Percentiles rank a stretch among this genome's conserved stretches.
Conservation (phyloP, 2,888 invertebrate species). For the Drosophila nigricruria region DNA sequence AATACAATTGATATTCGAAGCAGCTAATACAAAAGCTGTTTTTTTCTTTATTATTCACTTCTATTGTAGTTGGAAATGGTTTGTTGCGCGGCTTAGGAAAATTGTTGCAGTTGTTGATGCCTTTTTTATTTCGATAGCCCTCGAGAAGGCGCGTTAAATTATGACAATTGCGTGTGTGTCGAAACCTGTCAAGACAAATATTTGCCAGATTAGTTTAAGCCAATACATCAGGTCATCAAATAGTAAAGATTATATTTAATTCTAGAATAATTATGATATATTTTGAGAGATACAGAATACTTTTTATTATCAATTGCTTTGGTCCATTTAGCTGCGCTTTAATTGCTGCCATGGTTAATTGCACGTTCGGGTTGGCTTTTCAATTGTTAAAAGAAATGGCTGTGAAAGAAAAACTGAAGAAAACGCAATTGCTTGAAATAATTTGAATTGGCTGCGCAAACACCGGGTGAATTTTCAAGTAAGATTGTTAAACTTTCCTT, state of each 20-base stretch:
- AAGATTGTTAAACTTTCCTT: constrained; percentile 48
- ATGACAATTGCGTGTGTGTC: constrained; percentile 70
- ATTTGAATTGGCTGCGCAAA: constrained; percentile 78
- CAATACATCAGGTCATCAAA: constrained; percentile 35
- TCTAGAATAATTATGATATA: neutral
- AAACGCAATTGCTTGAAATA: constrained; percentile 75
- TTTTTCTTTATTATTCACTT: constrained; percentile 34
- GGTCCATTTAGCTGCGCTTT: constrained; percentile 46
- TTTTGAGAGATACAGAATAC: neutral
- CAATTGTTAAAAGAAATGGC: constrained; percentile 4
- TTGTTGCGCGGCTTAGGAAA: constrained; percentile 62
- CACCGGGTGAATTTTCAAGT: constrained; percentile 65
- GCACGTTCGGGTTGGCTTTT: constrained; percentile 38
- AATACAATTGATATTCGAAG: constrained; percentile 78
- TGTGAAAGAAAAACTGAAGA: constrained; percentile 37
- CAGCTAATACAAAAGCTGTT: constrained; percentile 58
- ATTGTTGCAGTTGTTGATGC: constrained; percentile 67
- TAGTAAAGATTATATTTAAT: neutral
- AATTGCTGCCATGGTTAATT: constrained; percentile 65
- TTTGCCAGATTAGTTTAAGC: constrained; percentile 38
- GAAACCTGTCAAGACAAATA: constrained; percentile 28
- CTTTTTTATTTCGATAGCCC: constrained; percentile 57
- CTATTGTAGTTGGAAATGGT: constrained; percentile 40
- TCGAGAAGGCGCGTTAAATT: constrained; percentile 37
- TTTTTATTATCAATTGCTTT: constrained; percentile 23